These are phyloP conservation scores for Chloroceryle inda DNA, from an alignment of 2,797 vertebrate species.

Conservation along the genomic window DNA sequence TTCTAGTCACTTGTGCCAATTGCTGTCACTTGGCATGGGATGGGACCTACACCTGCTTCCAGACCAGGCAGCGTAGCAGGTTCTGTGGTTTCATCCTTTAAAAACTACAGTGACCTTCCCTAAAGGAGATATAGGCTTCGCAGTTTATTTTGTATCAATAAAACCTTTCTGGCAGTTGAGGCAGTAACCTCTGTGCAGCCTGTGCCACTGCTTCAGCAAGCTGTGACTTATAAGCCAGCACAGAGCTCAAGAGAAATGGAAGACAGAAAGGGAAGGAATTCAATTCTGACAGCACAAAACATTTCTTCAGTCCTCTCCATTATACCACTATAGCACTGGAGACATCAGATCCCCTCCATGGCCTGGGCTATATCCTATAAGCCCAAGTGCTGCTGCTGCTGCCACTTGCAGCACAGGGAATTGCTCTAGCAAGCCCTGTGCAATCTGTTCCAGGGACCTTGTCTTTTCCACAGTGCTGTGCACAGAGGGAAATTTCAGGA, in stretches of 20 bases:
- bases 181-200: background rate
- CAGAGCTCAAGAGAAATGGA: background rate
- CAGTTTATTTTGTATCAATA: background rate
- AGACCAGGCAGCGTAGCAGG: background rate
- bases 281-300: background rate
- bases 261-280: background rate
- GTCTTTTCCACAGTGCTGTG: background rate
- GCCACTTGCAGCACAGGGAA: background rate
- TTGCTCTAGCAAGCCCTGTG: background rate
- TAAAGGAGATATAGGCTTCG: background rate
- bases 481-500: conserved; percentile 1
- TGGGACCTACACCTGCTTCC: background rate
- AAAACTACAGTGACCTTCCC: background rate
- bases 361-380: background rate
- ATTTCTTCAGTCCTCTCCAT: background rate
- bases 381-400: background rate
- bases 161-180: background rate
- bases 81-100: background rate
- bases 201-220: background rate
- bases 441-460: background rate
- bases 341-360: background rate
- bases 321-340: background rate
- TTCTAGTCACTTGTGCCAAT: background rate
- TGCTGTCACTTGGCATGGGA: background rate
- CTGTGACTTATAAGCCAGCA: background rate